Base-by-base conservation (phyloP, 1,140 invertebrate genomes). In the Oncopodura yosiiana region DNA sequence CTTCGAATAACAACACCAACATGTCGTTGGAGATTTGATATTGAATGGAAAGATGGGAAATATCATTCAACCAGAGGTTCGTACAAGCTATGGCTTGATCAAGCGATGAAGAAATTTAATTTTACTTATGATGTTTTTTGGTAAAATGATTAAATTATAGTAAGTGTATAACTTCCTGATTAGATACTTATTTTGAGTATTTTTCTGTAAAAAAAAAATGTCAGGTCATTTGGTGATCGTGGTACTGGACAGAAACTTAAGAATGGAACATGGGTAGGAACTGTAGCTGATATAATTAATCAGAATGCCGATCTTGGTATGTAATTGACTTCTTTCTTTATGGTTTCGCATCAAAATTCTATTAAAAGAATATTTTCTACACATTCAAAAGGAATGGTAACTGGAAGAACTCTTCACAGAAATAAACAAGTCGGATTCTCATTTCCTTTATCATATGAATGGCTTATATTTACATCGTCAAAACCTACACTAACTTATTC, bases 391-490 rank as follows among this genome's bases (percentile, higher is more conserved):
- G 51, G 51, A n/a, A 37, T 48, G 0, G 41, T 49, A 0, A 55
- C 34, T 1, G 52, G 45, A 3, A 42, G 45, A 36, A 60, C 52
- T 1, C 9, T 50, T 21, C 24, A 46, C 19, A 19, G 60, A 18
- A 34, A 41, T 37, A n/a, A 36, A 26, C 3, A 51, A 1, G 51
- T 61, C 3, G 54, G 27, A 12, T 55, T 38, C 39, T 36, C 58
- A 27, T 53, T 50, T 50, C 55, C 62, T 8, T 23, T 58, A 1
- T 48, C 54, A 0, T 61, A 60, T 30, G 58, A 49, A 23, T 49
- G 54, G 48, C 37, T 63, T 0, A 61, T 50, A 12, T 63, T 61
- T 42, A 44, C 48, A 6, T 58, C 54, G 2, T 54, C 49, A 37
- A 37, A 23, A 19, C 58, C 62, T 0, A 18, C 12, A 26, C 18